A percentile compares a stretch with the other conserved stretches of the same genome.
phyloP scores from a whole-genome alignment of 2,113 vertebrate species.

The Lasiurus borealis region DNA sequence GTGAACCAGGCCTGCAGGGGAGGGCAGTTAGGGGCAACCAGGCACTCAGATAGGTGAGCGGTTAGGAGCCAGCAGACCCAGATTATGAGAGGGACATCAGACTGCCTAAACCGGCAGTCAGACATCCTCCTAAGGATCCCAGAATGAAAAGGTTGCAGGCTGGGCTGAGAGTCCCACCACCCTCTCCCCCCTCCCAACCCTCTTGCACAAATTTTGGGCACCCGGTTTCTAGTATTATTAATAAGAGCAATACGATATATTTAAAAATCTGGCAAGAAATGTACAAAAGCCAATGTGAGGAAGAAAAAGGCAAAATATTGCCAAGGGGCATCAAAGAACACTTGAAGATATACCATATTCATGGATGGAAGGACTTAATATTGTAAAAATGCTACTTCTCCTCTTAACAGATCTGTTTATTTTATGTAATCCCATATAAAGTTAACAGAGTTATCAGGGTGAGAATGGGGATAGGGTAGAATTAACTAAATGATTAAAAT shows the following conservation, averaged over 20 bases:
- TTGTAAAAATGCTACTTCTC: neutral
- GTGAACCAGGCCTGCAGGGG: too few species aligned
- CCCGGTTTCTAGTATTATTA: neutral
- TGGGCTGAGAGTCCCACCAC: too few species aligned
- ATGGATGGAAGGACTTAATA: neutral
- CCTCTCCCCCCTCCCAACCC: too few species aligned
- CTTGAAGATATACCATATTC: neutral
- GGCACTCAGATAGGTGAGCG: too few species aligned
- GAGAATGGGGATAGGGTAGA: neutral
- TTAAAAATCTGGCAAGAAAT: conserved; percentile 49
- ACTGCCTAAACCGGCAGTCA: too few species aligned
- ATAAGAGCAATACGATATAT: neutral
- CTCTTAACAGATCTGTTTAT: neutral
- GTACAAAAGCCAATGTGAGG: neutral
- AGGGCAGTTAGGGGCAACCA: too few species aligned
- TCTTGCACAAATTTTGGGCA: too few species aligned
- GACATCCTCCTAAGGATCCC: too few species aligned
- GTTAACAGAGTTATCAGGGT: neutral
- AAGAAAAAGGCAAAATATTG: neutral
- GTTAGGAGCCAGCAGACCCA: too few species aligned
- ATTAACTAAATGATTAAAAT: neutral
- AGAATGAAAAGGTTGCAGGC: too few species aligned
- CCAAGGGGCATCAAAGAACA: neutral
- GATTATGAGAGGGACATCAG: too few species aligned
- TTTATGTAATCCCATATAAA: neutral